Base-by-base conservation (phyloP, 2,113 vertebrate species). In the Propithecus coquereli region DNA sequence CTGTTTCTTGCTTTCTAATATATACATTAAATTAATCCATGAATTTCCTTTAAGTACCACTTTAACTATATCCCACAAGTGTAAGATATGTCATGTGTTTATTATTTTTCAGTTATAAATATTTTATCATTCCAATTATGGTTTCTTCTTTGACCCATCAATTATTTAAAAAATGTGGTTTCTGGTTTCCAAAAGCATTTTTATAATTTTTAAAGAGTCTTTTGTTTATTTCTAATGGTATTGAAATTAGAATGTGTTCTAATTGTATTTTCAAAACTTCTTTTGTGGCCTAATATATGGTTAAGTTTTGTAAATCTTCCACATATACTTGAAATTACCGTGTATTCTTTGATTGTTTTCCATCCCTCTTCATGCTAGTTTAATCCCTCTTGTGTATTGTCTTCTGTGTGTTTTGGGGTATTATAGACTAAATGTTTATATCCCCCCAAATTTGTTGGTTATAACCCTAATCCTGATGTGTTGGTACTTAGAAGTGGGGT, bases 101-200 rank as follows among this genome's bases (percentile, higher is more conserved):
- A 92, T 90, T 97, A 89, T 63, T 95, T 94, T 96, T 94, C n/a
- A 96, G 74, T 54, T 94, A 85, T 97, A 85, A 96, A 94, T 95
- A 94, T 84, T 96, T 96, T 94, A 92, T 91, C 43, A 89, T 96
- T 95, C 80, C 59, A 97, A 73, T 90, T 90, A 97, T 13, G 14
- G 3, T 45, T 94, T 94, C 52, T 92, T 95, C 66, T 86, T 94
- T 94, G 47, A 81, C 40, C 25, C 43, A 95, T 90, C 7, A 90
- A 90, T 91, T 90, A 92, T 97, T 96, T 92, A 76, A 92, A 57
- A 95, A 87, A 61, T 92, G 65, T 95, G 40, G 40, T 87, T 92
- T 92, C 68, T 96, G 47, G 65, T 89, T 94, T 93, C 63, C 45
- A 82, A 93, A 92, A 90, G n/a, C 73, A 85, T 57, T 94, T 97